A percentile compares a stretch with the other conserved stretches of the same genome.
Conservation (phyloP, 2,888 invertebrate genomes). For the Hyalella azteca region DNA sequence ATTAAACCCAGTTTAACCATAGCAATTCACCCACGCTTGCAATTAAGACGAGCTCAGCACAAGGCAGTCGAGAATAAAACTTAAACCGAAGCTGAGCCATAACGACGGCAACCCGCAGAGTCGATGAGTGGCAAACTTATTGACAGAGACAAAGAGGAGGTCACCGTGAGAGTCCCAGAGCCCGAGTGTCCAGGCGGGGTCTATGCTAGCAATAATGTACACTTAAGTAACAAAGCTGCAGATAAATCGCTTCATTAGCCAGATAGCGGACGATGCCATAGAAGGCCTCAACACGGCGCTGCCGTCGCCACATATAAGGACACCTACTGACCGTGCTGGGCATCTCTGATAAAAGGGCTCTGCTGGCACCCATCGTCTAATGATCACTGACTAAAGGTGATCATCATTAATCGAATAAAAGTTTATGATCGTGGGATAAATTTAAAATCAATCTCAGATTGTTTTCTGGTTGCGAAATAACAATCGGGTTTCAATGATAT, state of each 20-base stretch:
- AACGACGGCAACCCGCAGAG: neutral
- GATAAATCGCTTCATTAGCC: conserved; percentile 34
- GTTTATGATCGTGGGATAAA: no score
- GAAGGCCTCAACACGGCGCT: neutral
- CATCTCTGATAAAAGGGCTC: neutral
- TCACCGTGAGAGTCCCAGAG: conserved; percentile 13
- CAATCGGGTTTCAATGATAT: no score
- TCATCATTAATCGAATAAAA: neutral
- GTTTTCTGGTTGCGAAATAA: no score
- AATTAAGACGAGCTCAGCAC: no score
- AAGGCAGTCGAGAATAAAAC: neutral
- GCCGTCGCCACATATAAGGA: neutral
- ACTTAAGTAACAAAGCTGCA: conserved; percentile 29
- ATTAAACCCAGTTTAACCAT: no score
- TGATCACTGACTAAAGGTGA: conserved; percentile 2
- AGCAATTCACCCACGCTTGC: no score
- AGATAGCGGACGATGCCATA: neutral
- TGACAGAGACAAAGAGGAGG: neutral
- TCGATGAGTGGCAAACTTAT: neutral
- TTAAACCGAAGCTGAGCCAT: neutral
- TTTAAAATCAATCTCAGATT: no score
- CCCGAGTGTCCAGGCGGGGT: neutral
- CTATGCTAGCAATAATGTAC: neutral
- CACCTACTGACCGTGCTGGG: neutral
- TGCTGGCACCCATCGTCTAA: neutral